These are phyloP conservation scores for Taenioides sp. DNA, from an alignment of 2,797 vertebrate genomes.

Conservation along the genomic window DNA sequence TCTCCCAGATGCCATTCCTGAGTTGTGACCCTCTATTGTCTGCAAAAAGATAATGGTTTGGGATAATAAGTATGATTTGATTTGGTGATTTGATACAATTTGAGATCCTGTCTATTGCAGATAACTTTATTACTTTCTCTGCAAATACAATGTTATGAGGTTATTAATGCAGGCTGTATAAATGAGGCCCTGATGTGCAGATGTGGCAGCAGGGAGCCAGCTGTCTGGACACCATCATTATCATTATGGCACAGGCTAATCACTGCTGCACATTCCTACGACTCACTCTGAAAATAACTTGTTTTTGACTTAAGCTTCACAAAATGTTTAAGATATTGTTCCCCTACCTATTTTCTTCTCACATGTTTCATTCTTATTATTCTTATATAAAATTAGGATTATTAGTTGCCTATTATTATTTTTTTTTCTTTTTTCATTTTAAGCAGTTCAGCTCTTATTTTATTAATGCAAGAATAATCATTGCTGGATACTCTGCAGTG, in stretches of 20 bases:
- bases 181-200: constrained; percentile 55
- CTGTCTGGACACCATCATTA: constrained; percentile 59
- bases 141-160: constrained; percentile 29
- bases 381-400: background rate
- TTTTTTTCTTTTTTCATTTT: no score
- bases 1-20: no score
- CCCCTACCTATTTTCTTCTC: background rate
- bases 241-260: constrained; percentile 46
- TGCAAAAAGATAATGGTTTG: background rate
- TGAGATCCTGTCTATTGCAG: constrained; percentile 18
- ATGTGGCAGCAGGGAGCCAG: constrained; percentile 59
- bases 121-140: constrained; percentile 11
- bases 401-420: background rate
- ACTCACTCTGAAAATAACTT: background rate
- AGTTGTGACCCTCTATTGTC: background rate
- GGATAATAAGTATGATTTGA: constrained; percentile 8
- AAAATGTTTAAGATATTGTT: background rate
- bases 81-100: constrained; percentile 16
- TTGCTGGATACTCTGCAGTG: background rate
- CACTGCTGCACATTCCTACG: background rate
- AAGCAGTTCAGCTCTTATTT: background rate
- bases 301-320: background rate
- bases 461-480: background rate
- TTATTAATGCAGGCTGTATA: constrained; percentile 45
- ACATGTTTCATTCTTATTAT: background rate